These are phyloP conservation scores for Lampris megalopsis DNA, from an alignment of 2,113 vertebrate genomes.

Conservation along the genomic window DNA sequence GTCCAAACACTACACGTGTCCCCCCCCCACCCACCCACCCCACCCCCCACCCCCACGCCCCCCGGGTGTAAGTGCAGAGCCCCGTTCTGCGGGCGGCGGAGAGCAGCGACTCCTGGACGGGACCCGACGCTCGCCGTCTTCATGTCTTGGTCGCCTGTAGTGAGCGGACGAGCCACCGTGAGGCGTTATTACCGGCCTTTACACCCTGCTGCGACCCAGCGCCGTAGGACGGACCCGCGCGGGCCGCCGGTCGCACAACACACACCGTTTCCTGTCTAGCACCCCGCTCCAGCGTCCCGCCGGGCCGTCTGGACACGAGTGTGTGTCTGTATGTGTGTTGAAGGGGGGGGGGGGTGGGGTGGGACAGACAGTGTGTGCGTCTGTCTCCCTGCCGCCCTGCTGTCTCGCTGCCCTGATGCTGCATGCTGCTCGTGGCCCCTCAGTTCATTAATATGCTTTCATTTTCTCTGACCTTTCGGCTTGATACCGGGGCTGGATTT, in stretches of 20 bases:
- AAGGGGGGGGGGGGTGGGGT: not conserved
- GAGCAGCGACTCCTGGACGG: too few relatives aligned
- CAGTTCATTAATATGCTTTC: constrained; percentile 79
- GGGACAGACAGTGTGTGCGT: constrained; percentile 2
- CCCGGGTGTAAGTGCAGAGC: constrained; percentile 27
- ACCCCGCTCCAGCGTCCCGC: constrained; percentile 43
- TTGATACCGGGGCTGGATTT: constrained; percentile 63
- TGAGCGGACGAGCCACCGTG: constrained; percentile 50
- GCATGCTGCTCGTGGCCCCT: constrained; percentile 57
- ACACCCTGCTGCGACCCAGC: too few relatives aligned
- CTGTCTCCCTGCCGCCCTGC: constrained; percentile 41
- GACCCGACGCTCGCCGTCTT: too few relatives aligned
- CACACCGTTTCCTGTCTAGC: constrained; percentile 60
- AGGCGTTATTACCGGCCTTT: constrained; percentile 44
- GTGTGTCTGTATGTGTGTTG: not conserved
- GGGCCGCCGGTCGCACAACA: too few relatives aligned
- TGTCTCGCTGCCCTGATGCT: constrained; percentile 68
- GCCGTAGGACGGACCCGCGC: too few relatives aligned
- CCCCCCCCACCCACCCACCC: constrained; percentile 19
- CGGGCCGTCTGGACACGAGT: constrained; percentile 7
- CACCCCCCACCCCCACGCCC: constrained; percentile 33
- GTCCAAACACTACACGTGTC: constrained; percentile 60
- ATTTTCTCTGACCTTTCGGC: constrained; percentile 78
- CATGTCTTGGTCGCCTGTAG: constrained; percentile 43
- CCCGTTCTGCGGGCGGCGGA: too few relatives aligned